Percentiles rank a stretch among this genome's conserved stretches.
Evolutionary conservation across 2,113 vertebrate species (phyloP).

Genomic region (Psephotus haematonotus): DNA sequence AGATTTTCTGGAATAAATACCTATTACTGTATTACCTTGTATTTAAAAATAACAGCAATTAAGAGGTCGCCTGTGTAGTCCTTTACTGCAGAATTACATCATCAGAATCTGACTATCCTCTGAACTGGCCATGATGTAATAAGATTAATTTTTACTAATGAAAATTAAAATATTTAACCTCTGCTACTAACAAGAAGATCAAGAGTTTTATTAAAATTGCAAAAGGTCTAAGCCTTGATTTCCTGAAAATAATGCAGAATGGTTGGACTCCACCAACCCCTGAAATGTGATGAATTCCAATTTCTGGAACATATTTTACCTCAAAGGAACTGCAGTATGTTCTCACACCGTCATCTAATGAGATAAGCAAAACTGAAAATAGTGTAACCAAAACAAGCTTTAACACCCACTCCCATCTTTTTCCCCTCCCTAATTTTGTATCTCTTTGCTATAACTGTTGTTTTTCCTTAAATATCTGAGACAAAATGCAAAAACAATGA

Average conservation of each 20-base stretch:
- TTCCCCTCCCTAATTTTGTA: background rate
- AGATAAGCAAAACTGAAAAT: background rate
- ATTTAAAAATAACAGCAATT: background rate
- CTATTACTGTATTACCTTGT: background rate
- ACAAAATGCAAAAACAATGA: background rate
- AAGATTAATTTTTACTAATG: background rate
- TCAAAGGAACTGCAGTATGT: background rate
- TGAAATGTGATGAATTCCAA: background rate
- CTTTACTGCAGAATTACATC: background rate
- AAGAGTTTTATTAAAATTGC: background rate
- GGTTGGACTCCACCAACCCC: background rate
- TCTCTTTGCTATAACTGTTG: background rate
- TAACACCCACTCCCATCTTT: background rate
- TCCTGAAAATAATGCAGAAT: background rate
- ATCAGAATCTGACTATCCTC: background rate
- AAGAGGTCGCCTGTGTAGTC: background rate
- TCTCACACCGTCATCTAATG: background rate
- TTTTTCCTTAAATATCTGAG: background rate
- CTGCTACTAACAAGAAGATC: background rate
- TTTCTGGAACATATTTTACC: background rate
- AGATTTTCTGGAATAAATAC: background rate
- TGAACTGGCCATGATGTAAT: background rate
- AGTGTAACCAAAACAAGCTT: background rate
- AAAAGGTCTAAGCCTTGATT: background rate
- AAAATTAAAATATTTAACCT: background rate